phyloP scores from a whole-genome alignment of 2,888 invertebrate genomes.

The Cheilosia pagana region DNA sequence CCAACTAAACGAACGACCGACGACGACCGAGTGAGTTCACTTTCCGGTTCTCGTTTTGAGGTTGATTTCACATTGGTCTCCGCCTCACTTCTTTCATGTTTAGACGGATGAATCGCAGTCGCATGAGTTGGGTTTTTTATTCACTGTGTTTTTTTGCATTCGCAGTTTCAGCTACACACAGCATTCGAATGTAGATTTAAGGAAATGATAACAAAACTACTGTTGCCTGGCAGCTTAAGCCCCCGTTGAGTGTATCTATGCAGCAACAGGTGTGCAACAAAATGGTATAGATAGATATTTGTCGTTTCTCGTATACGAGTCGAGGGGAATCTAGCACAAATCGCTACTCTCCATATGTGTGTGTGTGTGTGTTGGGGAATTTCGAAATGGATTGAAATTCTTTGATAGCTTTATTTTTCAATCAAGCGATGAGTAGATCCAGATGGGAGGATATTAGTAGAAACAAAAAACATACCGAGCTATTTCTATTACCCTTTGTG shows the following conservation, averaged over 20 bases:
- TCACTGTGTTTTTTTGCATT: conserved; percentile 11
- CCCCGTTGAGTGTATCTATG: conserved; percentile 4
- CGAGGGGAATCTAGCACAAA: conserved; percentile 45
- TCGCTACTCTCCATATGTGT: neutral
- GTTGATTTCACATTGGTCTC: conserved; percentile 70
- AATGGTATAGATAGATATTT: conserved; percentile 17
- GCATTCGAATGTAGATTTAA: conserved; percentile 56
- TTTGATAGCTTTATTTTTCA: conserved; percentile 25
- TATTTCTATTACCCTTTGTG: conserved; percentile 38
- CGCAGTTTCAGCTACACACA: conserved; percentile 16
- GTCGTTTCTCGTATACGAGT: neutral
- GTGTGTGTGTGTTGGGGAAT: neutral
- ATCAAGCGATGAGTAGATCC: conserved; percentile 16
- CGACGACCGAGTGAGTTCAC: conserved; percentile 23
- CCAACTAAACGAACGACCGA: conserved; percentile 26
- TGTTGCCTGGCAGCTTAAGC: conserved; percentile 23
- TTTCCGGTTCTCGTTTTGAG: conserved; percentile 74
- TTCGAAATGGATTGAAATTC: conserved; percentile 39
- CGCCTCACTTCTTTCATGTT: conserved; percentile 30
- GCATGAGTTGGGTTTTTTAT: neutral
- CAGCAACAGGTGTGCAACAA: conserved; percentile 67
- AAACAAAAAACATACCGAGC: conserved; percentile 8
- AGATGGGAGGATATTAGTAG: conserved; percentile 29
- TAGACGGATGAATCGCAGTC: conserved; percentile 28
- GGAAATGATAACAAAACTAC: conserved; percentile 63